Conservation (phyloP, 1,140 invertebrate genomes). For the Nasonia longicornis region DNA sequence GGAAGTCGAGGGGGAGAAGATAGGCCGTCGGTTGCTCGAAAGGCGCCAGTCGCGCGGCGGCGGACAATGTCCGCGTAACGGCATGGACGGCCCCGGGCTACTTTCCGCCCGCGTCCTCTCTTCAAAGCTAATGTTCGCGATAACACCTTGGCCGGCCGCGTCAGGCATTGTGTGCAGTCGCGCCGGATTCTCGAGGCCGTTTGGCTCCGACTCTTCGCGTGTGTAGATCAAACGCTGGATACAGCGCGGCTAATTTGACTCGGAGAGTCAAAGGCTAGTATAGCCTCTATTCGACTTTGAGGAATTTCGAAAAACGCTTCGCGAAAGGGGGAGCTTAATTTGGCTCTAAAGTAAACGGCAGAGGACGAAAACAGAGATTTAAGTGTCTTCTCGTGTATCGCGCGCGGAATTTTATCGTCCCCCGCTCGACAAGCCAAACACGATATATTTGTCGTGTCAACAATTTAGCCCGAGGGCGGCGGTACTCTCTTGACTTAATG, state of each 20-base stretch:
- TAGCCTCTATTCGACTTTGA: no score
- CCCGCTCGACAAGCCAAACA: slow-evolving; percentile 51
- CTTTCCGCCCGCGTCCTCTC: slow-evolving; percentile 57
- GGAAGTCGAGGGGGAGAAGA: slow-evolving; percentile 46
- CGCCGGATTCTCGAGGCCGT: background rate
- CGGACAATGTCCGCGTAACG: slow-evolving; percentile 68
- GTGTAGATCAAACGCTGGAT: slow-evolving; percentile 5
- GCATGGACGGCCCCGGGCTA: slow-evolving; percentile 58
- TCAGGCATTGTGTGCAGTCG: background rate
- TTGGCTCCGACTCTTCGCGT: background rate
- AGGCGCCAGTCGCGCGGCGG: slow-evolving; percentile 44
- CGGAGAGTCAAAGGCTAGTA: no score
- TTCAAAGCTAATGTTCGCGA: slow-evolving; percentile 66
- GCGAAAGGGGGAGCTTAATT: no score
- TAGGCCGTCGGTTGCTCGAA: slow-evolving; percentile 41
- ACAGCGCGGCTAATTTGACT: slow-evolving; percentile 24
- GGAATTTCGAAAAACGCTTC: no score
- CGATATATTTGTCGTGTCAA: slow-evolving; percentile 69
- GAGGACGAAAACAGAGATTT: slow-evolving; percentile 20
- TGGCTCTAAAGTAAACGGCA: background rate
- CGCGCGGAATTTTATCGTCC: slow-evolving; percentile 23
- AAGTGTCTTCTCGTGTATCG: slow-evolving; percentile 36
- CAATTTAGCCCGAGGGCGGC: slow-evolving; percentile 61
- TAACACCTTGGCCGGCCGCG: slow-evolving; percentile 57
- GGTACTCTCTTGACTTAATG: slow-evolving; percentile 61